phyloP scores from a whole-genome alignment of 2,797 vertebrate genomes.

The Potorous gilbertii region DNA sequence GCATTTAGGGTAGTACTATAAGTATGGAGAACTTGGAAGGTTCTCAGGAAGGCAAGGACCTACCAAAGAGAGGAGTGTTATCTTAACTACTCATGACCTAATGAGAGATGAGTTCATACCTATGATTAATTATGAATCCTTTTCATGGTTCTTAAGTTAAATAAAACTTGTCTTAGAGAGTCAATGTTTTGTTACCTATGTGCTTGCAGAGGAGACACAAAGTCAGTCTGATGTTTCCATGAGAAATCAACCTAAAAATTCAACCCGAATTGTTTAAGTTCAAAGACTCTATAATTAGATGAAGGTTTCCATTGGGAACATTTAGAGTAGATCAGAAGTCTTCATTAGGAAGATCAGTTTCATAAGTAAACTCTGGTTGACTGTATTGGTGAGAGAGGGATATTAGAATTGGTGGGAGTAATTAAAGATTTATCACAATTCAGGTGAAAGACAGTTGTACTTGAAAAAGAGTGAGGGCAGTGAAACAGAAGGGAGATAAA shows the following conservation, averaged over 20 bases:
- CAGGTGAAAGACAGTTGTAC: not conserved
- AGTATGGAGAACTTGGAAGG: not conserved
- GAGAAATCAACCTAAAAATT: not conserved
- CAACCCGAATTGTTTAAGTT: not conserved
- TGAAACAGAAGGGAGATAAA: not conserved
- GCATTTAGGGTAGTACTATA: not conserved
- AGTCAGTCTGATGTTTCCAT: not conserved
- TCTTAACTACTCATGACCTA: not conserved
- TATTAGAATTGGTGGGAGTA: not conserved
- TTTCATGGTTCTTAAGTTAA: not conserved
- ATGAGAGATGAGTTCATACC: not conserved
- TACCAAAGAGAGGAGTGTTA: not conserved
- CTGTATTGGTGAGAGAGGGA: not conserved
- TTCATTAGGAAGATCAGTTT: not conserved
- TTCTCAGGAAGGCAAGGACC: not conserved
- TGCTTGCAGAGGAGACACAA: not conserved
- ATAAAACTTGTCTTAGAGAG: not conserved
- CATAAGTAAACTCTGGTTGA: not conserved
- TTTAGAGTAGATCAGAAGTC: not conserved
- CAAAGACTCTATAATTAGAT: not conserved
- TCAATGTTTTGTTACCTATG: not conserved
- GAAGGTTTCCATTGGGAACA: not conserved
- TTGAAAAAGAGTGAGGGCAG: not conserved
- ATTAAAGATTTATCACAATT: not conserved
- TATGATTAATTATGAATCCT: not conserved